phyloP scores from a whole-genome alignment of 2,113 vertebrate genomes.

The Sylvia atricapilla region DNA sequence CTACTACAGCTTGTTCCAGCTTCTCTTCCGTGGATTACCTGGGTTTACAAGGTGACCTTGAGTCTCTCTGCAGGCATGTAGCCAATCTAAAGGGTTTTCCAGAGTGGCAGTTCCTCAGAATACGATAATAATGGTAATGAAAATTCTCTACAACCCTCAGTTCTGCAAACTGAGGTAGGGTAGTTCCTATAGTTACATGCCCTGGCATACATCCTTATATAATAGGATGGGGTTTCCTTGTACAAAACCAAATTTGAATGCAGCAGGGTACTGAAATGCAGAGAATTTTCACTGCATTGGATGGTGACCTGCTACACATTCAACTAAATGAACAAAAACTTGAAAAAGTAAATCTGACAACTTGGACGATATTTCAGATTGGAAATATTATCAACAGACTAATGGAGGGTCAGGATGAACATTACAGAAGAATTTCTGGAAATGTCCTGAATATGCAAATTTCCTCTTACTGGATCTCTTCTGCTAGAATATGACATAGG shows the following conservation, averaged over 20 bases:
- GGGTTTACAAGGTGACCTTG: background rate
- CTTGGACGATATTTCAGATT: background rate
- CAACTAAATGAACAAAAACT: background rate
- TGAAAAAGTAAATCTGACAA: background rate
- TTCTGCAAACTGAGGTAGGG: background rate
- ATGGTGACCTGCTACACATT: background rate
- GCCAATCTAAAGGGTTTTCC: background rate
- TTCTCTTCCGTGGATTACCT: background rate
- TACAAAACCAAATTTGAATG: background rate
- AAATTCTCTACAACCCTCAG: background rate
- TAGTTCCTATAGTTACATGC: background rate
- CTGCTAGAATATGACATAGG: background rate
- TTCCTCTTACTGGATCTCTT: background rate
- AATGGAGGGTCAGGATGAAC: background rate
- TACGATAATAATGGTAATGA: background rate
- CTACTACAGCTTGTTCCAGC: background rate
- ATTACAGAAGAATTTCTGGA: background rate
- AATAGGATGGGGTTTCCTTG: background rate
- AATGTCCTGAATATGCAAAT: background rate
- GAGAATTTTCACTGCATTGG: background rate
- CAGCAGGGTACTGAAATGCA: background rate
- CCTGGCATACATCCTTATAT: background rate
- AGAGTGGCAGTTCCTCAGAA: background rate
- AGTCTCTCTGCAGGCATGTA: background rate
- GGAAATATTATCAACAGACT: background rate